phyloP scores from a whole-genome alignment of 2,797 vertebrate genomes.

The Orientallactaga sibirica region DNA sequence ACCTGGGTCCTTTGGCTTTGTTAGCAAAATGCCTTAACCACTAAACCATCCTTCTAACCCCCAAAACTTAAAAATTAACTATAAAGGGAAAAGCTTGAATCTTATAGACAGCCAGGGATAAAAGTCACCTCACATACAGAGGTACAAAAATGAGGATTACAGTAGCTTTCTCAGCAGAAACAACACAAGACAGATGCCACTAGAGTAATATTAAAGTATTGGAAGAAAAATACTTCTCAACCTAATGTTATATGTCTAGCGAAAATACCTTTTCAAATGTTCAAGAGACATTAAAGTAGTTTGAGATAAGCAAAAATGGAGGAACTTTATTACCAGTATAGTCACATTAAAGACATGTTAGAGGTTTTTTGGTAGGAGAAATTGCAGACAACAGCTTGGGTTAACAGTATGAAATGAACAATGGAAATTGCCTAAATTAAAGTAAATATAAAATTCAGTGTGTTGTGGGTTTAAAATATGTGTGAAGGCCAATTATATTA shows the following conservation, averaged over 20 bases:
- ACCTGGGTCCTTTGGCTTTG: too few relatives aligned
- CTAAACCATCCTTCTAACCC: too few relatives aligned
- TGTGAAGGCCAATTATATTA: slow-evolving; percentile 1
- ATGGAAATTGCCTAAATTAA: neutral
- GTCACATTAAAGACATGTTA: neutral
- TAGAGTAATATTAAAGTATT: slow-evolving; percentile 8
- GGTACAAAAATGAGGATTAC: neutral
- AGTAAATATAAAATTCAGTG: slow-evolving; percentile 28
- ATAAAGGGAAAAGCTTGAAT: slow-evolving; percentile 53
- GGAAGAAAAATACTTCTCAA: neutral
- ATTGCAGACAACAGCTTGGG: neutral
- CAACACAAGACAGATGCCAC: neutral
- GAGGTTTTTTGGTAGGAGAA: slow-evolving; percentile 12
- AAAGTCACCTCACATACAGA: slow-evolving; percentile 12
- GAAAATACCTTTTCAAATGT: slow-evolving; percentile 38
- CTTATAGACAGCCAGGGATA: slow-evolving; percentile 21
- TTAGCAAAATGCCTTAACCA: too few relatives aligned
- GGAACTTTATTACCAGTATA: neutral
- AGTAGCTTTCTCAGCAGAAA: slow-evolving; percentile 27
- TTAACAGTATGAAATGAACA: neutral
- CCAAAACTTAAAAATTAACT: neutral
- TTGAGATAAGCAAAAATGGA: neutral
- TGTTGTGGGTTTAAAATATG: neutral
- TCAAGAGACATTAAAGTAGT: neutral
- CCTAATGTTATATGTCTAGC: neutral